phyloP scores from a whole-genome alignment of 2,797 vertebrate genomes.

The Manis pentadactyla region DNA sequence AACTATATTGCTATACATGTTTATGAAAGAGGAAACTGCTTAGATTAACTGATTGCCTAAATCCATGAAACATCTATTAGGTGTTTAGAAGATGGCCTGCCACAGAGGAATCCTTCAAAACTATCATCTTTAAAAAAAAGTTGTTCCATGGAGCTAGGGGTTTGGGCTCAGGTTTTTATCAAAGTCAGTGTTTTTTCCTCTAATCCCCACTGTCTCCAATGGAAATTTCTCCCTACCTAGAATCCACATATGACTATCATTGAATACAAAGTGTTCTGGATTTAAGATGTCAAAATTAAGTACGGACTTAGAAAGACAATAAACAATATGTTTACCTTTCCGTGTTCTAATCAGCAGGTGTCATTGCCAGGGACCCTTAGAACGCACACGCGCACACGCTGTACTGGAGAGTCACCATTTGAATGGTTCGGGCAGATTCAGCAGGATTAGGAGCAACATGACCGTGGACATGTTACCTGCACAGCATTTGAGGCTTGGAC shows the following conservation, averaged over 20 bases:
- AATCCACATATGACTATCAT: background rate
- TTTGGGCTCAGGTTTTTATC: background rate
- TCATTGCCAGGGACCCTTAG: background rate
- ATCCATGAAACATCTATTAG: background rate
- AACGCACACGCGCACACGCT: background rate
- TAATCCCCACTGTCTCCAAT: rapidly evolving
- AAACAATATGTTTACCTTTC: background rate
- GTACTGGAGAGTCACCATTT: background rate
- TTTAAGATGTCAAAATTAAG: background rate
- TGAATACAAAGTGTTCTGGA: background rate
- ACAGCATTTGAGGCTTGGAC: background rate
- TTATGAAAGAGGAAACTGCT: background rate
- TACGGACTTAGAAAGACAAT: background rate
- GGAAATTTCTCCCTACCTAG: background rate
- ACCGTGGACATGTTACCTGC: background rate
- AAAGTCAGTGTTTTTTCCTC: background rate
- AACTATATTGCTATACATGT: rapidly evolving
- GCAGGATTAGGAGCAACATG: too few relatives aligned
- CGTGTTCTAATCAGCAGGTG: background rate
- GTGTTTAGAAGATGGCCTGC: background rate
- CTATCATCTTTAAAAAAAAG: background rate
- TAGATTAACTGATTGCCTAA: background rate
- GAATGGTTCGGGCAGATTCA: background rate
- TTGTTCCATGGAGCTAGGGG: background rate
- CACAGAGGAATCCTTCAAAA: background rate